phyloP scores from a whole-genome alignment of 1,140 invertebrate species.

The Bombus haemorrhoidalis region DNA sequence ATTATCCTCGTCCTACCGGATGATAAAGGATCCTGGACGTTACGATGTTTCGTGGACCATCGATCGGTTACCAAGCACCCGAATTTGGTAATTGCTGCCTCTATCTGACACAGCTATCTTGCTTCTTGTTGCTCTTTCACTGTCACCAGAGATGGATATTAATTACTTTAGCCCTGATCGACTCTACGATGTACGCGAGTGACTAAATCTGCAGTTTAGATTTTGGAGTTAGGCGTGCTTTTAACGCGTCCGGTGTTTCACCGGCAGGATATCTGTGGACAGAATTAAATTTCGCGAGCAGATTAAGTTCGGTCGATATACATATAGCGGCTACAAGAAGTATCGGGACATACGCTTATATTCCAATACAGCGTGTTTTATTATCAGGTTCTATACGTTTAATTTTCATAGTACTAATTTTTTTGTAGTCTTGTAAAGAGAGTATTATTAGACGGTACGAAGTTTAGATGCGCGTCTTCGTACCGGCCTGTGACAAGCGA shows the following conservation, averaged over 20 bases:
- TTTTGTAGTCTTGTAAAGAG: too few species aligned
- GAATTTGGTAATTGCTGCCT: slow-evolving; percentile 31
- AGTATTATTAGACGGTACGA: too few species aligned
- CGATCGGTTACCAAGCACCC: not conserved
- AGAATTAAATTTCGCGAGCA: not conserved
- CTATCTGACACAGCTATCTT: slow-evolving; percentile 9
- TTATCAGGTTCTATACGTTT: too few species aligned
- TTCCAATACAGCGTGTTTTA: too few species aligned
- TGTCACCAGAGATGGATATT: not conserved
- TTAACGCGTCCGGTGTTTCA: not conserved
- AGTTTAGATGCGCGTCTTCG: too few species aligned
- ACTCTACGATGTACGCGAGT: not conserved
- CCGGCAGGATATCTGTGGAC: not conserved
- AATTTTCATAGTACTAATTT: too few species aligned
- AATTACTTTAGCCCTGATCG: slow-evolving; percentile 19
- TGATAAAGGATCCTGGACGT: not conserved
- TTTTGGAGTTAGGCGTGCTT: not conserved
- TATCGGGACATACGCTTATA: too few species aligned
- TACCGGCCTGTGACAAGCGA: too few species aligned
- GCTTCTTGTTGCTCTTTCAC: not conserved
- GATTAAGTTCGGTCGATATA: not conserved
- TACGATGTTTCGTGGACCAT: not conserved
- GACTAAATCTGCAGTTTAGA: not conserved
- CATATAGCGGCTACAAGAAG: too few species aligned
- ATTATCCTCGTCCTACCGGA: slow-evolving; percentile 41